Base-by-base conservation (phyloP, 2,797 vertebrate species). In the Brachymystax lenok region DNA sequence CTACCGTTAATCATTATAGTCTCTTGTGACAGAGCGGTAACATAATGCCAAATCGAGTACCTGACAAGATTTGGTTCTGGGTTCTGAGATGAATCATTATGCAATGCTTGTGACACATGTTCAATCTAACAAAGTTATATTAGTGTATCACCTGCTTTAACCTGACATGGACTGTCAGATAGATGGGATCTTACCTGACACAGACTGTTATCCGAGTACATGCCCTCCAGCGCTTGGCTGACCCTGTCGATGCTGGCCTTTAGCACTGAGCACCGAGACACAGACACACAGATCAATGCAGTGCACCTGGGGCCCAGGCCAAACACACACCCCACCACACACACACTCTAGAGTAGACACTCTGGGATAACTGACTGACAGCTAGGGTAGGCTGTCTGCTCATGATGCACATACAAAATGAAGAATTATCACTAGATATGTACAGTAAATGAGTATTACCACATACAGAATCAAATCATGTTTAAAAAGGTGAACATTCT, bases 181-280 rank as follows among this genome's bases (percentile, higher is more conserved):
- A 71, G 64, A 21, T 52, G 40, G 79, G 79, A 82, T 68, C 79
- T 91, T 85, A 99, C 98, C 97, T 98, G 97, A 74, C 93, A 95
- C 82, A 99, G 95, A 69, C 90, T 93, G 86, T 96, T 95, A 87
- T 98, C 97, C 35, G 92, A 90, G 89, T 97, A 99, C 91, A 99
- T 96, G 83, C 94, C 92, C 81, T 97, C 95, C 0, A 98, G 91
- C 77, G 88, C 89, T 74, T 95, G 93, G 69, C 80, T 93, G 80
- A 95, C 92, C 82, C 86, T 89, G 79, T 93, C 89, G 74, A 99
- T 96, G 79, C 92, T 97, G 80, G 92, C 94, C 91, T 97, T 97
- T 75, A 99, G 91, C 85, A 97, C 98, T 99, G 92, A 82, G 76
- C 35, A 74, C 40, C 27, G 46, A 52, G 27, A 67, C 52, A 76